phyloP scores from a whole-genome alignment of 2,888 invertebrate genomes.

The Macrosiphum euphorbiae region DNA sequence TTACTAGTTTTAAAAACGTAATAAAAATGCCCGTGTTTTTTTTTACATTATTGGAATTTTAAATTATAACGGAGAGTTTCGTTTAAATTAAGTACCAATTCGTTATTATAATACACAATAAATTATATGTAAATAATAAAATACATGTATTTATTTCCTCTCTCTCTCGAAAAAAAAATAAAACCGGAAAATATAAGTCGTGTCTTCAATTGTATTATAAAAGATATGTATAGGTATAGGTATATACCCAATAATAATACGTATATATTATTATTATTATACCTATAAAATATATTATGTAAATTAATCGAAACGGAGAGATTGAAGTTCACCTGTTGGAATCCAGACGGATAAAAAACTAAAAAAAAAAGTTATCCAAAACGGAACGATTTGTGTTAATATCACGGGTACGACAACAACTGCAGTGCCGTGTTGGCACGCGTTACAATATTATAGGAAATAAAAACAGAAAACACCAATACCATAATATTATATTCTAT shows the following conservation, averaged over 20 bases:
- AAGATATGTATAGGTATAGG: background rate
- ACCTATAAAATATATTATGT: slow-evolving; percentile 2
- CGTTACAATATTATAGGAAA: background rate
- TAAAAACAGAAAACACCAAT: background rate
- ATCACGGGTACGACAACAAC: background rate
- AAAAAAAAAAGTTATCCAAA: slow-evolving; percentile 5
- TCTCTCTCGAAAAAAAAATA: background rate
- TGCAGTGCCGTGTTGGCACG: background rate
- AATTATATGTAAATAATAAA: background rate
- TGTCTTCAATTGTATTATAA: background rate
- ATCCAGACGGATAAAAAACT: background rate
- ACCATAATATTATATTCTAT: background rate
- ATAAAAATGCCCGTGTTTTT: slow-evolving; percentile 7
- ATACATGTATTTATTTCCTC: background rate
- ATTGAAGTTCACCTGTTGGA: slow-evolving; percentile 46
- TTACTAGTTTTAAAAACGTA: background rate
- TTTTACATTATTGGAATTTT: slow-evolving; percentile 23
- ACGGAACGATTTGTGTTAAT: background rate
- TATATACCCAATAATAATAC: background rate
- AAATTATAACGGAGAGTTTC: slow-evolving; percentile 21
- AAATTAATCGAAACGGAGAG: background rate
- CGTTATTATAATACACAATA: background rate
- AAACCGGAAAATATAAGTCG: slow-evolving; percentile 15
- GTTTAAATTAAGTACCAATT: slow-evolving; percentile 26
- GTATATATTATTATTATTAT: background rate